Base-by-base conservation (phyloP, 2,113 vertebrate genomes). In the Cromileptes altivelis region DNA sequence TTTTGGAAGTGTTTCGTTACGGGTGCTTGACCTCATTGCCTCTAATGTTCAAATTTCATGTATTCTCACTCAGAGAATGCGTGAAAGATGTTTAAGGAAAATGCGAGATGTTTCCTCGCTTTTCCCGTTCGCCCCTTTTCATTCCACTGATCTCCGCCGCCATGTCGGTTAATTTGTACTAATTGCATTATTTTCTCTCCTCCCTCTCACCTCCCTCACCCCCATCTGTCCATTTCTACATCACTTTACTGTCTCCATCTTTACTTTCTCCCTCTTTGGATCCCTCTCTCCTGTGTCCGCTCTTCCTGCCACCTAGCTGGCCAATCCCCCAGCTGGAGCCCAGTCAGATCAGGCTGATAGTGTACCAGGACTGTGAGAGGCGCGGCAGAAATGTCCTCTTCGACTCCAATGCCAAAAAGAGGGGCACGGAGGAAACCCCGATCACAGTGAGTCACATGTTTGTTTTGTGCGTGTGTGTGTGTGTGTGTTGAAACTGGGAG, bases 331-430 rank as follows among this genome's bases (percentile, higher is more conserved):
- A 98, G 93, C 96, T 99, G 95, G 97, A 99, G 88, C 97, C 98
- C 73, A 96, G 96, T 90, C 98, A 99, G 88, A 98, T 99, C 94
- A 96, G 98, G 70, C 95, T 99, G 88, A 97, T 99, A 3, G 97
- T 99, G 6, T 99, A 99, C 88, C 98, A 99, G 95, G 98, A 99
- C 95, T 99, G 98, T 15, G 98, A 99, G 86, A 96, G 97, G 80
- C 95, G 98, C 13, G 98, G 98, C 21, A 95, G 98, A 86, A 98
- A 99, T 94, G 98, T 99, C 93, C 96, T 99, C 42, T 99, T 99
- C 76, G 98, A 99, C 92, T 99, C 98, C 78, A 97, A 96, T 13
- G 92, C 96, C 91, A 98, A 98, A 81, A 99, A 97, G 85, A 98
- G 93, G 94, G 90, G 91, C 81, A 92, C 95, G 3, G 98, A 99